A percentile compares a stretch with the other conserved stretches of the same genome.
These are phyloP conservation scores for Drosophila nannoptera DNA, from an alignment of 1,140 invertebrate species.

Conservation along the genomic window DNA sequence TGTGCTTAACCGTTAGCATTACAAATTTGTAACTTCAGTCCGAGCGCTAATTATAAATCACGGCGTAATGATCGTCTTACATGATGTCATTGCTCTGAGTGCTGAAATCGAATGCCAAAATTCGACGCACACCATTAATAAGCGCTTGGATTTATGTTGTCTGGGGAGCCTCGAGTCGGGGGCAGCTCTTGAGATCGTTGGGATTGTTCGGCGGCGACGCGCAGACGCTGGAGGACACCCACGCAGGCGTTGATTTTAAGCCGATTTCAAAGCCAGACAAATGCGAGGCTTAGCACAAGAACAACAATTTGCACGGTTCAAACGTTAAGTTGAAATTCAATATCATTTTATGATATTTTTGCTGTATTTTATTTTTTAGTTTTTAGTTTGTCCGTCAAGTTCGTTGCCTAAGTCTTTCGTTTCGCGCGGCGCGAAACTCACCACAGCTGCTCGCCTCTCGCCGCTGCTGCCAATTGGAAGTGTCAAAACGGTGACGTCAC, in stretches of 20 bases:
- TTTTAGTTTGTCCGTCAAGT: slow-evolving; percentile 49
- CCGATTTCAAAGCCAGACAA: slow-evolving; percentile 77
- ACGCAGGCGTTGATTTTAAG: slow-evolving; percentile 77
- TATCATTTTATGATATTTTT: slow-evolving; percentile 34
- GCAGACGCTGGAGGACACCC: slow-evolving; percentile 54
- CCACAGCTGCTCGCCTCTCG: slow-evolving; percentile 9
- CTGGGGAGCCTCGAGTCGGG: slow-evolving; percentile 11
- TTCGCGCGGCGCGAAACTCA: slow-evolving; percentile 31
- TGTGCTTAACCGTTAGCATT: not conserved
- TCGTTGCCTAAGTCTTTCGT: slow-evolving; percentile 72
- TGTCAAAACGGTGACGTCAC: slow-evolving; percentile 73
- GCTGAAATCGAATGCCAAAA: slow-evolving; percentile 63
- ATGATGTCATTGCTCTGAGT: slow-evolving; percentile 41
- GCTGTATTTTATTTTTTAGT: not conserved
- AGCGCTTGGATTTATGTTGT: slow-evolving; percentile 61
- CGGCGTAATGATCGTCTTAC: slow-evolving; percentile 10
- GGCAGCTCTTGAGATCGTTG: slow-evolving; percentile 1
- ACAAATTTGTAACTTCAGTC: slow-evolving; percentile 3
- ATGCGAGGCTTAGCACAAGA: slow-evolving; percentile 68
- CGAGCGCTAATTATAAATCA: slow-evolving; percentile 12
- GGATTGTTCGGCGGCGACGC: slow-evolving; percentile 38
- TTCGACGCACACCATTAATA: slow-evolving; percentile 54
- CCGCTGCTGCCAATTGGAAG: slow-evolving; percentile 56
- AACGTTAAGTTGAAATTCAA: slow-evolving; percentile 65
- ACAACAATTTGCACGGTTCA: slow-evolving; percentile 57